Evolutionary conservation across 2,888 invertebrate species (phyloP).

Genomic region (Melanostoma mellinum): DNA sequence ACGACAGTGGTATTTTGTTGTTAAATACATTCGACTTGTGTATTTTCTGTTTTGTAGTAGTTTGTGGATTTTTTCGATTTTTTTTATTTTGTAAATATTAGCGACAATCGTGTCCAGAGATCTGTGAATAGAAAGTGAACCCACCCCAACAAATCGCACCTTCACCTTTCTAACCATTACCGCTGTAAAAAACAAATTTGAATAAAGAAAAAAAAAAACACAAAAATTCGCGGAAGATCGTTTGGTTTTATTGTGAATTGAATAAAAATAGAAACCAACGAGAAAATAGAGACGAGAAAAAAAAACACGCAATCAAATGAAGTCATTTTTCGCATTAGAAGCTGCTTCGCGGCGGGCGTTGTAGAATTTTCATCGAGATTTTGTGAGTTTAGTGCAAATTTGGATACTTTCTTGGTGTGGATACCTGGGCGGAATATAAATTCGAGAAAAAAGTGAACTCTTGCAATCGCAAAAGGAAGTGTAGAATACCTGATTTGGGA

Average conservation of each 20-base stretch:
- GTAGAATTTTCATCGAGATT: slow-evolving; percentile 45
- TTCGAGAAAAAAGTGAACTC: slow-evolving; percentile 7
- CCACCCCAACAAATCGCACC: slow-evolving; percentile 29
- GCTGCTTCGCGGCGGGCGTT: slow-evolving; percentile 46
- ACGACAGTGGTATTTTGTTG: slow-evolving; percentile 50
- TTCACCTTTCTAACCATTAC: slow-evolving; percentile 21
- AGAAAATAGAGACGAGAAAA: slow-evolving; percentile 19
- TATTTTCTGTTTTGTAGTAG: slow-evolving; percentile 3
- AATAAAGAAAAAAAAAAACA: not conserved
- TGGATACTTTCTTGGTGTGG: slow-evolving; percentile 16
- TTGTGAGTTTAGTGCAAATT: slow-evolving; percentile 21
- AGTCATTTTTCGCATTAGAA: slow-evolving; percentile 66
- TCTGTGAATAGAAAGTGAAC: slow-evolving; percentile 65
- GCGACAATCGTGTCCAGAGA: slow-evolving; percentile 23
- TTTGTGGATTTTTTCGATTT: slow-evolving; percentile 5
- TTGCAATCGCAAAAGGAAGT: slow-evolving; percentile 31
- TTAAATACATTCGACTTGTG: slow-evolving; percentile 28
- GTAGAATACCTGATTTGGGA: slow-evolving; percentile 52
- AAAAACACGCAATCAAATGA: slow-evolving; percentile 57
- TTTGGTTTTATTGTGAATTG: slow-evolving; percentile 35
- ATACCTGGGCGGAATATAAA: slow-evolving; percentile 24
- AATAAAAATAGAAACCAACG: slow-evolving; percentile 62
- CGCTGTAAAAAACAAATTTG: slow-evolving; percentile 14
- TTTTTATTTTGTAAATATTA: slow-evolving; percentile 21
- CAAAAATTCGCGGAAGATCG: slow-evolving; percentile 5